Percentiles rank a stretch among this genome's conserved stretches.
Evolutionary conservation across 2,113 vertebrate species (phyloP).

Genomic region (Rhineura floridana): DNA sequence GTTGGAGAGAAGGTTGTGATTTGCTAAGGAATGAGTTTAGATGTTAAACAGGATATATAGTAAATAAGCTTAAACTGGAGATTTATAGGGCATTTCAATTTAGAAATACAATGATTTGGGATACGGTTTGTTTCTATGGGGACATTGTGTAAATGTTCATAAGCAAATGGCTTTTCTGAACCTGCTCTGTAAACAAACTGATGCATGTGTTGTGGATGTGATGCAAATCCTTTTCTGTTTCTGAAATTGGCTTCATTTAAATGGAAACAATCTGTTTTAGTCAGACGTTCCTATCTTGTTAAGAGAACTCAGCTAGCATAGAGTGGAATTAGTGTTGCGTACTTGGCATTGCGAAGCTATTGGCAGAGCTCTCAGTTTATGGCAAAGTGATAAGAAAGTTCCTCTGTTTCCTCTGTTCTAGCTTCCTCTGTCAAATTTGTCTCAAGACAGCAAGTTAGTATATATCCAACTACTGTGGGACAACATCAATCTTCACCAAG

Average conservation of each 20-base stretch:
- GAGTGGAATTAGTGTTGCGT: background rate
- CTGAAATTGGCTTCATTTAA: background rate
- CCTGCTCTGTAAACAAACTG: background rate
- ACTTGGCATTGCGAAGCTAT: background rate
- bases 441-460: constrained; percentile 94
- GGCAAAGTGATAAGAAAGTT: constrained; percentile 16
- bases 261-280: background rate
- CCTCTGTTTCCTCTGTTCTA: constrained; percentile 61
- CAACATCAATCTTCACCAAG: constrained; percentile 95
- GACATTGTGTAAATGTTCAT: background rate
- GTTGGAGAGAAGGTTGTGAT: background rate
- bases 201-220: background rate
- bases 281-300: background rate
- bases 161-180: background rate
- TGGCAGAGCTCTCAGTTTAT: background rate
- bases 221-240: background rate
- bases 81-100: background rate
- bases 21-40: background rate
- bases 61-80: background rate
- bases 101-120: background rate
- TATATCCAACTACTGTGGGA: constrained; percentile 96
- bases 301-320: background rate
- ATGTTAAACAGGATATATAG: background rate
- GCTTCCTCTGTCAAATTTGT: constrained; percentile 89
- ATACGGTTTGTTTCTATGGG: background rate